Base-by-base conservation (phyloP, 2,797 vertebrate genomes). In the Toxotes lorentzi region DNA sequence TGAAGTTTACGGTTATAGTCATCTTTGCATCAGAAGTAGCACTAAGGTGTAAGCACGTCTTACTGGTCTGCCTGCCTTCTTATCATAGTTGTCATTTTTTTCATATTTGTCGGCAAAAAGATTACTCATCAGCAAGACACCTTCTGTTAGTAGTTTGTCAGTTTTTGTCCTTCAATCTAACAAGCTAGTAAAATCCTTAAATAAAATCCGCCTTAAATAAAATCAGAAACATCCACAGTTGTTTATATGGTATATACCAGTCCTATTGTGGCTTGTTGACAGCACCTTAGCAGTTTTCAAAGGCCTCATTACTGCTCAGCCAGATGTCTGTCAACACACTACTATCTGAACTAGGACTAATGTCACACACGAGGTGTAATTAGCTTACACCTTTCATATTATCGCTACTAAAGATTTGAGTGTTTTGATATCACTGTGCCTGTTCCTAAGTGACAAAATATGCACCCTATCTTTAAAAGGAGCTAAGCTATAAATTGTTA, bases 341-440 rank as follows among this genome's bases (percentile, higher is more conserved):
- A 17, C 30, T 41, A 1, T 58, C 59, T 48, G 50, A 66, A 27
- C 50, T 3, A 21, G 50, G 45, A 57, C 57, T 2, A 1, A n/a
- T 59, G 32, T 81, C 23, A 73, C 69, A 66, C 40, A 21, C 4
- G 34, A 66, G 48, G 51, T 78, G 76, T 47, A 61, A 78, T 50
- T 10, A 0, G 9, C 65, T 13, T 13, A 16, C 48, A 57, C 43
- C 48, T 60, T 41, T 19, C n/a, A 12, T 50, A 21, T 41, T 13
- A 35, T 63, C 65, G 27, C 40, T 19, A 43, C n/a, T 56, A 21
- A 57, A 41, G 19, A 4, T 24, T 17, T 14, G 12, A 56, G 24
- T 21, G 16, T 76, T 63, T 74, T 4, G 0, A 43, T 43, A 32
- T 43, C 24, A 5, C n/a, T 41, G 13, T 64, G 27, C 35, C 14